Percentiles rank a stretch among this genome's conserved stretches.
These are phyloP conservation scores for Gasteruption jaculator DNA, from an alignment of 2,888 invertebrate genomes.

Conservation along the genomic window DNA sequence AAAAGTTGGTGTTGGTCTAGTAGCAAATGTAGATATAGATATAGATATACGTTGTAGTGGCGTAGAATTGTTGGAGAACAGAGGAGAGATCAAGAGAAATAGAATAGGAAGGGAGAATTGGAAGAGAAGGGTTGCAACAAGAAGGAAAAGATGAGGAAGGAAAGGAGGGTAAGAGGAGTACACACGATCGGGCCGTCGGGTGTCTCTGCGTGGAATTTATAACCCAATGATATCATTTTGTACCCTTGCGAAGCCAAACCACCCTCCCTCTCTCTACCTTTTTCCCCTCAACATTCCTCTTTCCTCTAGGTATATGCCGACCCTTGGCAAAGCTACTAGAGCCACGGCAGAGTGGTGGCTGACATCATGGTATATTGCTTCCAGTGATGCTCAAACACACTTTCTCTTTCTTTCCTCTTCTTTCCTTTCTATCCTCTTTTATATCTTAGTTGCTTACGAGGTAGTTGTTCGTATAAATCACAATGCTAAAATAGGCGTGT, in stretches of 20 bases:
- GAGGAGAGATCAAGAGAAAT: slow-evolving; percentile 59
- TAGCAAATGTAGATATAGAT: slow-evolving; percentile 41
- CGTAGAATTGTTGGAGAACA: too few relatives aligned
- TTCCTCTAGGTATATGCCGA: slow-evolving; percentile 28
- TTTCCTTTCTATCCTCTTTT: too few relatives aligned
- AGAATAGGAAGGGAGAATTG: slow-evolving; percentile 55
- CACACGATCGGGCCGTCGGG: slow-evolving; percentile 42
- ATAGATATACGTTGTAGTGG: too few relatives aligned
- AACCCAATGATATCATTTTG: slow-evolving; percentile 52
- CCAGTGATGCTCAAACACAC: slow-evolving; percentile 49
- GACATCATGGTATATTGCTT: slow-evolving; percentile 50
- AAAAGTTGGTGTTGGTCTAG: too few relatives aligned
- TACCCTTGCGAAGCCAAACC: slow-evolving; percentile 46
- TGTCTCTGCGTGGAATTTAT: slow-evolving; percentile 50
- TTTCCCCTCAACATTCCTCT: too few relatives aligned
- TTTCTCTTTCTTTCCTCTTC: too few relatives aligned
- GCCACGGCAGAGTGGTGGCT: slow-evolving; percentile 43
- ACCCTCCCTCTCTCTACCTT: slow-evolving; percentile 31
- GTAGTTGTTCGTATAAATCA: slow-evolving; percentile 25
- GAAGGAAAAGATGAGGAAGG: slow-evolving; percentile 28
- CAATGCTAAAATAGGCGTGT: too few relatives aligned
- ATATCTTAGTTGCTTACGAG: slow-evolving; percentile 23
- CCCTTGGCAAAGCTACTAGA: slow-evolving; percentile 30
- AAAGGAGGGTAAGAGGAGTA: slow-evolving; percentile 25
- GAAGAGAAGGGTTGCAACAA: slow-evolving; percentile 38